Conservation (phyloP, 2,888 invertebrate species). For the Chymomyza amoena region DNA sequence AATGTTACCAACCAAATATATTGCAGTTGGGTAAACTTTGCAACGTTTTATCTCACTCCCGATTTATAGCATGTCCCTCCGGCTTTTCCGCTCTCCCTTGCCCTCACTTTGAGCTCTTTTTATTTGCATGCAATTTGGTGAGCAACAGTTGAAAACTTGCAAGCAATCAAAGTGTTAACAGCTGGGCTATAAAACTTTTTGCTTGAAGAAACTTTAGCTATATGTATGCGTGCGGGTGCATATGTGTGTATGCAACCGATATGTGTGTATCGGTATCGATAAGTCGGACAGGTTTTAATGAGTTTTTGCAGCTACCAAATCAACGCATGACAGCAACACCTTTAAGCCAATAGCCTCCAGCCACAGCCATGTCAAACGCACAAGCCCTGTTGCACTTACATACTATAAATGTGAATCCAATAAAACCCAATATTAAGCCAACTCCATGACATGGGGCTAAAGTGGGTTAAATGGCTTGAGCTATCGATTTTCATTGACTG, state of each 20-base stretch:
- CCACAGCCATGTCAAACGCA: background rate
- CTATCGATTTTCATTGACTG: slow-evolving; percentile 37
- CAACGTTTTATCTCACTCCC: background rate
- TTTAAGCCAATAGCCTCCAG: slow-evolving; percentile 41
- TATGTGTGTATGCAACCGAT: background rate
- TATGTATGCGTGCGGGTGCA: slow-evolving; percentile 19
- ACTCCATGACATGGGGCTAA: background rate
- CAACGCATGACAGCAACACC: slow-evolving; percentile 56
- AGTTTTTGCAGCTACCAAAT: slow-evolving; percentile 29
- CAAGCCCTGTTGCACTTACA: slow-evolving; percentile 39
- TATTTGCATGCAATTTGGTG: slow-evolving; percentile 1
- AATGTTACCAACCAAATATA: background rate
- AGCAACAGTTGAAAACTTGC: slow-evolving; percentile 48
- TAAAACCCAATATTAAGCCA: background rate
- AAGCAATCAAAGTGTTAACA: slow-evolving; percentile 69
- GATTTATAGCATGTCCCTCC: background rate
- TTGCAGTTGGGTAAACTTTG: slow-evolving; percentile 4
- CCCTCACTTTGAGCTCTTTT: background rate
- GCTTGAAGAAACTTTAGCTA: slow-evolving; percentile 42
- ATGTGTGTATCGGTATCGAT: background rate
- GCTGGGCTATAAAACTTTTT: slow-evolving; percentile 56
- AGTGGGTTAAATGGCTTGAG: background rate
- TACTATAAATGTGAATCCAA: slow-evolving; percentile 12
- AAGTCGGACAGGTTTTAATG: slow-evolving; percentile 20
- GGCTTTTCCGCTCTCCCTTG: slow-evolving; percentile 14